Conservation (phyloP, 2,888 invertebrate genomes). For the Slavum lentiscoides region DNA sequence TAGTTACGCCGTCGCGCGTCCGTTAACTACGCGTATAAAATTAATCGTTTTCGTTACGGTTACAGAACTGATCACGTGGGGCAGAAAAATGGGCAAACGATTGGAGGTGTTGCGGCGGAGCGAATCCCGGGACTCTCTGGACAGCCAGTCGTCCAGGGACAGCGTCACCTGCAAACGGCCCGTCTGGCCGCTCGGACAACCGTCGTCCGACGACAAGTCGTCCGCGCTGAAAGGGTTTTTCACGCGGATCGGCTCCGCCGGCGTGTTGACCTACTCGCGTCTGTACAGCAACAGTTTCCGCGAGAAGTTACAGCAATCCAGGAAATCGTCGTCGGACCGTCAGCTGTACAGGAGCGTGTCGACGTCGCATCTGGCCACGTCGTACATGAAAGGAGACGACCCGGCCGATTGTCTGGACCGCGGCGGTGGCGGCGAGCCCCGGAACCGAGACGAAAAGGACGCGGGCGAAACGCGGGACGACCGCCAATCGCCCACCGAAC, state of each 20-base stretch:
- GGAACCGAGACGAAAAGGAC: not conserved
- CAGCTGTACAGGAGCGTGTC: slow-evolving; percentile 75
- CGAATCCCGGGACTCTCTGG: slow-evolving; percentile 66
- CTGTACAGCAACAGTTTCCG: slow-evolving; percentile 58
- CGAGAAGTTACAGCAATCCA: slow-evolving; percentile 38
- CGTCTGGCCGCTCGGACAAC: slow-evolving; percentile 14
- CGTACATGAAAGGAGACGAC: slow-evolving; percentile 77
- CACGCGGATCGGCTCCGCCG: slow-evolving; percentile 76
- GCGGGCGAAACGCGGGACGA: slow-evolving; percentile 44
- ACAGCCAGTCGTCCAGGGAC: slow-evolving; percentile 57
- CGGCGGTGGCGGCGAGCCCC: slow-evolving; percentile 55
- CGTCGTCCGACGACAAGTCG: slow-evolving; percentile 58
- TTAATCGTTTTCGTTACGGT: slow-evolving; percentile 56
- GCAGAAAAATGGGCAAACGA: slow-evolving; percentile 77
- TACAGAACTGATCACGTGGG: slow-evolving; percentile 74
- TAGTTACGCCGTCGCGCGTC: too few relatives aligned
- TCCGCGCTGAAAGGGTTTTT: slow-evolving; percentile 74
- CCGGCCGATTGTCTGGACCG: slow-evolving; percentile 76
- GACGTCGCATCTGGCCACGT: slow-evolving; percentile 73
- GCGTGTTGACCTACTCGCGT: slow-evolving; percentile 70
- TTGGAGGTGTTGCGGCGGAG: slow-evolving; percentile 73
- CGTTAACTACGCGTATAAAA: not conserved
- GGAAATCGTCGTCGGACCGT: slow-evolving; percentile 60
- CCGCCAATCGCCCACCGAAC: slow-evolving; percentile 56
- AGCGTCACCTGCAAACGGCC: slow-evolving; percentile 44